Base-by-base conservation (phyloP, 2,797 vertebrate species). In the Chelonia mydas region DNA sequence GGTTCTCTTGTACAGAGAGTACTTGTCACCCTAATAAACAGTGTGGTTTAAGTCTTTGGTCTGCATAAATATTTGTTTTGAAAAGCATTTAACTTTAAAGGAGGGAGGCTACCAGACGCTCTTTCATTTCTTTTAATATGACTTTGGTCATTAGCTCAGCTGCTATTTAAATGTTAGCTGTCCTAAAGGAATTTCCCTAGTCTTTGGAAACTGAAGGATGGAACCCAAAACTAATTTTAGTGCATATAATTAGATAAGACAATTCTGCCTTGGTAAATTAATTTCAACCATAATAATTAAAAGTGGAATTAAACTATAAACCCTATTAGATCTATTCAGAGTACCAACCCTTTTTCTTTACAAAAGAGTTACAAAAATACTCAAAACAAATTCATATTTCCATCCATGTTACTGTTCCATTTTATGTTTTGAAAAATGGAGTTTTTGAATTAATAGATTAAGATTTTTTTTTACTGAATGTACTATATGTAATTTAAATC, bases 331-430 rank as follows among this genome's bases (percentile, higher is more conserved):
- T 74, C 92, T 89, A 25, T 51, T 86, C 74, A 45, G 3, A 81
- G 86, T 84, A 47, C 87, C 45, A 61, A 82, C 61, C 13, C 80
- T 91, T 59, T 96, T 90, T 92, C 89, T 47, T 96, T 96, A 96
- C 97, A 96, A 41, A 72, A 92, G 94, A 96, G 74, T 93, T 98
- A 96, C 12, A 97, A 98, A 98, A 98, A 97, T 97, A 97, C 68
- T 86, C 84, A 78, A 11, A 83, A 9, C 50, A 87, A 2, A 88
- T 85, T 92, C 89, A 94, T 33, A 94, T 19, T 37, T 92, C 81
- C 85, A 95, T 89, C 94, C 7, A 72, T 47, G 77, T 15, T 90
- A 81, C 61, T 95, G 74, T 57, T 92, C 57, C 15, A 76, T 85
- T 83, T 84, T 72, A n/a, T 92, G 90, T 79, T 92, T 87, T 95